Conservation (phyloP, 1,140 invertebrate species). For the Neomicropteryx cornuta region DNA sequence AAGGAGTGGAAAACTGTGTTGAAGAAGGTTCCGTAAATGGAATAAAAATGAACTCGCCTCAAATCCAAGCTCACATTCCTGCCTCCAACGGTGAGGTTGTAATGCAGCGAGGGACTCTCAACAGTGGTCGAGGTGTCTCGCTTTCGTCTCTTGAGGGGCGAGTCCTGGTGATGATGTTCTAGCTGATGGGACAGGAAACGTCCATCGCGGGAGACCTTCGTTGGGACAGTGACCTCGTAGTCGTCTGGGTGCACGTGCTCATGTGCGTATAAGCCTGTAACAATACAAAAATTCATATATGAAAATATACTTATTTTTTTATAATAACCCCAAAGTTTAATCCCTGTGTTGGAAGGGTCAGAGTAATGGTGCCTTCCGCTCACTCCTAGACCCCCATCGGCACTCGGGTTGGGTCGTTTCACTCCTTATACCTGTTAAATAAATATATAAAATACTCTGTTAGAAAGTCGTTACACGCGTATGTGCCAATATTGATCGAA, state of each 20-base stretch:
- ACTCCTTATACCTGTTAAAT: too few relatives aligned
- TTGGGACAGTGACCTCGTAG: constrained; percentile 12
- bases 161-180: constrained; percentile 6
- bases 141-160: constrained; percentile 1
- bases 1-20: too few relatives aligned
- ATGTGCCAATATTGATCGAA: too few relatives aligned
- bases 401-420: too few relatives aligned
- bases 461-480: too few relatives aligned
- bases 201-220: constrained; percentile 12
- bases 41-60: constrained; percentile 8
- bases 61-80: constrained; percentile 10
- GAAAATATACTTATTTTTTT: not conserved
- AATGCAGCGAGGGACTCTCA: constrained; percentile 10
- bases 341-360: too few relatives aligned
- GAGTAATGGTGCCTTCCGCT: too few relatives aligned
- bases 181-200: constrained; percentile 12
- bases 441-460: too few relatives aligned
- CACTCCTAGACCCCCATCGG: too few relatives aligned
- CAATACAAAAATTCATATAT: not conserved
- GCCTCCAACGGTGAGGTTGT: constrained; percentile 15
- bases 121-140: constrained; percentile 2
- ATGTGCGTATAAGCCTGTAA: constrained; percentile 11
- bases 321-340: too few relatives aligned
- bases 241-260: constrained; percentile 8
- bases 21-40: not conserved